Evolutionary conservation across 1,140 invertebrate genomes (phyloP).

Genomic region (Lepidurus packardi): DNA sequence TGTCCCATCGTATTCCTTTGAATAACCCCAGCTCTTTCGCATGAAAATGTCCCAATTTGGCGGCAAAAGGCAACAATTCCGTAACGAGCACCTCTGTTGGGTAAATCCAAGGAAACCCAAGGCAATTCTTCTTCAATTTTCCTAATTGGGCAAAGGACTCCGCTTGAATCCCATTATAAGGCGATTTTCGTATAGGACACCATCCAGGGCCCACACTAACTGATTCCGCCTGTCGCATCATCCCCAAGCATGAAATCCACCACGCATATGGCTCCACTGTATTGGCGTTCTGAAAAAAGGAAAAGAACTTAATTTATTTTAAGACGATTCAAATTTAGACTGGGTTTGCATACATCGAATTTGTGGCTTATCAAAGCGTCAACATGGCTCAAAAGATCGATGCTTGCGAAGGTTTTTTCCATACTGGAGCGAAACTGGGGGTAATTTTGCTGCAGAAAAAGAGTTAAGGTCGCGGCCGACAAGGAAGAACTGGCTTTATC

Average conservation of each 20-base stretch:
- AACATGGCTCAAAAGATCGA: background rate
- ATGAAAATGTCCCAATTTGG: background rate
- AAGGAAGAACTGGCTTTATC: constrained; percentile 5
- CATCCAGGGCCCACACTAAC: background rate
- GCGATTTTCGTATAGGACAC: background rate
- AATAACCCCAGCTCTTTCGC: background rate
- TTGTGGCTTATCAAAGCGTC: background rate
- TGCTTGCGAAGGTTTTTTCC: background rate
- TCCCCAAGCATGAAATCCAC: background rate
- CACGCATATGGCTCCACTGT: background rate
- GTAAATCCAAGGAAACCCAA: background rate
- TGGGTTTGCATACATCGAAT: background rate
- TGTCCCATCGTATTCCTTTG: background rate
- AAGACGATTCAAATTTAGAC: background rate
- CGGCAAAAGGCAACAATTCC: background rate
- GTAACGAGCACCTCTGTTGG: background rate
- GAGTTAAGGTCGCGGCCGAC: background rate
- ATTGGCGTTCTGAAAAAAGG: background rate
- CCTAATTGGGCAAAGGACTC: background rate
- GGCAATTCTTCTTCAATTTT: background rate
- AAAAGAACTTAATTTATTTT: background rate
- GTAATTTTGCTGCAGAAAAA: constrained; percentile 17
- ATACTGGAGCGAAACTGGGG: background rate
- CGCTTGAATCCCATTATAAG: background rate
- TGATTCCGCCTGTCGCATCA: background rate